Percentiles rank a stretch among this genome's conserved stretches.
phyloP scores from a whole-genome alignment of 2,797 vertebrate genomes.

The Xenopus petersii region DNA sequence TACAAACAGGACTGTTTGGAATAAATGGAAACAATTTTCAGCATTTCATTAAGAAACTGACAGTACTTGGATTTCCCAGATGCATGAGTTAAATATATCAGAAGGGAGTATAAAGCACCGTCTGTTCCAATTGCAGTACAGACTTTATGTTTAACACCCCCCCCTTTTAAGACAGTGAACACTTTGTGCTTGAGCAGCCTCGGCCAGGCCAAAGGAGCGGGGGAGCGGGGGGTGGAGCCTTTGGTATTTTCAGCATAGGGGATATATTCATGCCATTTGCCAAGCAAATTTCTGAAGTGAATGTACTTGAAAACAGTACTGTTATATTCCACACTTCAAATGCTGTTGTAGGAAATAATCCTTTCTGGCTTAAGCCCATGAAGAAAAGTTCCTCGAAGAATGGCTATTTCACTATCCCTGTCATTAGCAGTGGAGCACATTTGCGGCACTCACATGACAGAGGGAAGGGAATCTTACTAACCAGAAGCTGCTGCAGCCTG shows the following conservation, averaged over 20 bases:
- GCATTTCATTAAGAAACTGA: too few species aligned
- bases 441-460: too few species aligned
- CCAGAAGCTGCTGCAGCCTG: too few species aligned
- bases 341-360: slow-evolving; percentile 44
- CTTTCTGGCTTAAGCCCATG: slow-evolving; percentile 36
- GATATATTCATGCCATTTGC: slow-evolving; percentile 46
- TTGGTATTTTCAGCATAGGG: slow-evolving; percentile 49
- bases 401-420: slow-evolving; percentile 19
- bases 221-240: slow-evolving; percentile 13
- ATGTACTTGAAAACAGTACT: slow-evolving; percentile 44
- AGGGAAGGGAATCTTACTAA: too few species aligned
- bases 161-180: slow-evolving; percentile 39
- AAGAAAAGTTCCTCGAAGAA: slow-evolving; percentile 43
- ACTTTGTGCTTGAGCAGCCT: slow-evolving; percentile 42
- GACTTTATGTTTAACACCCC: slow-evolving; percentile 34
- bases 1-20: too few species aligned
- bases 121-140: slow-evolving; percentile 37
- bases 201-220: slow-evolving; percentile 36
- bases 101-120: slow-evolving; percentile 27
- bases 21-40: too few species aligned
- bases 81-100: slow-evolving; percentile 3
- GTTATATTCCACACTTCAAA: slow-evolving; percentile 41
- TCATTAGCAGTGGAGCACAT: not conserved
- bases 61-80: too few species aligned
- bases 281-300: slow-evolving; percentile 48